Evolutionary conservation across 2,888 invertebrate genomes (phyloP).

Genomic region (Acleris holmiana): DNA sequence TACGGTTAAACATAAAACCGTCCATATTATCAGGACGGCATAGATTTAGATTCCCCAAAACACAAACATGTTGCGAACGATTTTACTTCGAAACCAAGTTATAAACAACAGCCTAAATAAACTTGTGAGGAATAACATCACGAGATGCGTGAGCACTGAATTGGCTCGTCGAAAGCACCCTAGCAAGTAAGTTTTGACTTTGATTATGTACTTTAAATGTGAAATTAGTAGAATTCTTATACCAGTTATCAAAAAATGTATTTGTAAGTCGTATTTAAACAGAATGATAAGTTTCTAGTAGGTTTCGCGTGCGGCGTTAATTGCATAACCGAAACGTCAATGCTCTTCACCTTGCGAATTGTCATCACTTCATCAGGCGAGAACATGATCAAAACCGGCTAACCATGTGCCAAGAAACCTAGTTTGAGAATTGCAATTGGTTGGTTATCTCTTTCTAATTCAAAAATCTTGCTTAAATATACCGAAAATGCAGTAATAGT

Average conservation of each 20-base stretch:
- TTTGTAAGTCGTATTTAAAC: slow-evolving; percentile 11
- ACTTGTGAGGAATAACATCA: slow-evolving; percentile 82
- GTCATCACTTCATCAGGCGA: slow-evolving; percentile 51
- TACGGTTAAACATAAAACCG: slow-evolving; percentile 62
- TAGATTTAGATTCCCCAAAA: slow-evolving; percentile 57
- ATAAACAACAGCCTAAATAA: slow-evolving; percentile 86
- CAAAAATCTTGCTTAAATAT: too few species aligned
- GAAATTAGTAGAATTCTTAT: slow-evolving; percentile 3
- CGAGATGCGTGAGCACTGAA: slow-evolving; percentile 86
- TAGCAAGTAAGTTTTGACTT: slow-evolving; percentile 80
- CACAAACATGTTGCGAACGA: slow-evolving; percentile 89
- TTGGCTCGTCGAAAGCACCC: slow-evolving; percentile 85
- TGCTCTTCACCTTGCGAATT: slow-evolving; percentile 59
- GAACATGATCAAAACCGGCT: slow-evolving; percentile 45
- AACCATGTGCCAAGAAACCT: slow-evolving; percentile 26
- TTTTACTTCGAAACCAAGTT: slow-evolving; percentile 87
- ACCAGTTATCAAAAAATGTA: slow-evolving; percentile 4
- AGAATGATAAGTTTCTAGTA: slow-evolving; percentile 23
- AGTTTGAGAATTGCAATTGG: not conserved
- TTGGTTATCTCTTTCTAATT: too few species aligned
- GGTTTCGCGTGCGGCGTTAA: slow-evolving; percentile 50
- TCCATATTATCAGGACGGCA: slow-evolving; percentile 72
- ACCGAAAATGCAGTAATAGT: too few species aligned
- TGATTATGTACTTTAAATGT: slow-evolving; percentile 38
- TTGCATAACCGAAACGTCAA: slow-evolving; percentile 82